Evolutionary conservation across 2,888 invertebrate genomes (phyloP).

Genomic region (Apodemia hepburni): DNA sequence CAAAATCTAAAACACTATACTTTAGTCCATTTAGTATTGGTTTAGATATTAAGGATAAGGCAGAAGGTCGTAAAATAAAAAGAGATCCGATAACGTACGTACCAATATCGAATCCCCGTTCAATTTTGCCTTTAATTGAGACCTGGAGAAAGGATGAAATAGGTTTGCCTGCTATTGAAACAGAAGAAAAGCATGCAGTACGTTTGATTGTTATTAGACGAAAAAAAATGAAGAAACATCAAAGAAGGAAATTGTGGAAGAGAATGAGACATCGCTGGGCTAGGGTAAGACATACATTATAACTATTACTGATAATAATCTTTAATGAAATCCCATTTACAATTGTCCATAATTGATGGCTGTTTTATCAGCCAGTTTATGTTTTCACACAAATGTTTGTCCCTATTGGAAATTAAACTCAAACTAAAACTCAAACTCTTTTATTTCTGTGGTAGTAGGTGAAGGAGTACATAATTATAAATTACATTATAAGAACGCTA

Average conservation of each 20-base stretch:
- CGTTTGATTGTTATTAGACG: conserved; percentile 88
- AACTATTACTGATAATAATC: no score
- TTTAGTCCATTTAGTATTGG: conserved; percentile 59
- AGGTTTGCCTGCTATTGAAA: conserved; percentile 61
- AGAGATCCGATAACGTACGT: conserved; percentile 61
- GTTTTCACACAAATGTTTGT: no score
- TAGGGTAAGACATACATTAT: conserved; percentile 67
- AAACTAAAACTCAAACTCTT: no score
- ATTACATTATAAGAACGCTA: no score
- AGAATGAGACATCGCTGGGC: conserved; percentile 89
- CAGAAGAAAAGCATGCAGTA: conserved; percentile 84
- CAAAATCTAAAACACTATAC: conserved; percentile 39
- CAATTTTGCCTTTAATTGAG: conserved; percentile 62
- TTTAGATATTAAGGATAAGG: conserved; percentile 53
- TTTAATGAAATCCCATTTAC: no score
- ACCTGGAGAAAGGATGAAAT: conserved; percentile 66
- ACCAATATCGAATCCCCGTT: conserved; percentile 65
- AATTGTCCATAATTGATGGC: no score
- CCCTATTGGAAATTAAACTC: no score
- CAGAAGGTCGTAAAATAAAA: conserved; percentile 41
- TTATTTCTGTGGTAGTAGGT: no score
- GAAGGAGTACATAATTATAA: no score
- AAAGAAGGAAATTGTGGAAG: conserved; percentile 88
- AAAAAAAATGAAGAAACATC: conserved; percentile 93
- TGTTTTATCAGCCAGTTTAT: no score